Evolutionary conservation across 2,113 vertebrate genomes (phyloP).

Genomic region (Hemicordylus capensis): DNA sequence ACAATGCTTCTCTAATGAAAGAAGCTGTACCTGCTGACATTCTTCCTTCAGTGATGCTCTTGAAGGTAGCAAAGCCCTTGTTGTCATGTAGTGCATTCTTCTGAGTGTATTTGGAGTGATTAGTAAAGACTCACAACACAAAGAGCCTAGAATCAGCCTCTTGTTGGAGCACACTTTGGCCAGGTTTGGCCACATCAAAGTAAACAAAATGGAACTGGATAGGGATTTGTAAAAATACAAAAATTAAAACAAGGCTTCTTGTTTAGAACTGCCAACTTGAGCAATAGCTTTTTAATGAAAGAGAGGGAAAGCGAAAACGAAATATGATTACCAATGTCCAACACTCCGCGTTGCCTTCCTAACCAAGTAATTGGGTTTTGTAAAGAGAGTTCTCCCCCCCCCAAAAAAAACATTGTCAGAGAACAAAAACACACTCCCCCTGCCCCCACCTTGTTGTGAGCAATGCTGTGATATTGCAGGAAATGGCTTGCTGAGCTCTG

Average conservation of each 20-base stretch:
- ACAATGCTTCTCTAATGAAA: neutral
- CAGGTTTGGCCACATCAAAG: neutral
- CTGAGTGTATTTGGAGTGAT: neutral
- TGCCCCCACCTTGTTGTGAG: constrained; percentile 39
- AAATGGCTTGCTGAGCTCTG: constrained; percentile 70
- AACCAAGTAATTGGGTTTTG: constrained; percentile 10
- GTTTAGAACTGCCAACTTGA: neutral
- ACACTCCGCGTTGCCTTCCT: constrained; percentile 52
- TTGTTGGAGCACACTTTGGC: neutral
- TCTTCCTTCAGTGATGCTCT: neutral
- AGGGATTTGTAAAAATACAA: neutral
- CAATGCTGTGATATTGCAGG: constrained; percentile 62
- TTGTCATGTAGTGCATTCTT: neutral
- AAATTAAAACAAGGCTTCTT: neutral
- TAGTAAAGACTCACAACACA: neutral
- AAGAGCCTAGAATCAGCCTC: neutral
- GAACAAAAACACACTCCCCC: constrained; percentile 49
- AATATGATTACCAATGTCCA: constrained; percentile 51
- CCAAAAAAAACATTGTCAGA: constrained; percentile 21
- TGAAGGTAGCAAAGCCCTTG: neutral
- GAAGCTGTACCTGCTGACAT: neutral
- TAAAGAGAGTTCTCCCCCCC: neutral
- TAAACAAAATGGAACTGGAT: neutral
- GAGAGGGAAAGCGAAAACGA: constrained; percentile 28
- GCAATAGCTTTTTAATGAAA: neutral